These are phyloP conservation scores for Andrena camellia DNA, from an alignment of 2,888 invertebrate species.

Conservation along the genomic window DNA sequence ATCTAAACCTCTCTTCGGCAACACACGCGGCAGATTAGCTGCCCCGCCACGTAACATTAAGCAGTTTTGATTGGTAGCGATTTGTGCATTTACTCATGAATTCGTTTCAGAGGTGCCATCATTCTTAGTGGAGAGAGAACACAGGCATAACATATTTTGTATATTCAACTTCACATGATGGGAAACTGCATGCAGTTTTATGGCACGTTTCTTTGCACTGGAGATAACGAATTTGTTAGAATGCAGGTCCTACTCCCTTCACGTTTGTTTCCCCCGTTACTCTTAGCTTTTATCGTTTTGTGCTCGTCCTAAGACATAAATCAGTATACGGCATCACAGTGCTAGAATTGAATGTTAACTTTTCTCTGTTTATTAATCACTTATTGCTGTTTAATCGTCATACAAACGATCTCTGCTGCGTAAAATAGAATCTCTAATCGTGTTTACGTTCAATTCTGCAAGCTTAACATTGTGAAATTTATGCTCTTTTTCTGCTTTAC, in stretches of 20 bases:
- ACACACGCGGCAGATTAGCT: constrained; percentile 54
- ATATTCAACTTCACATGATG: constrained; percentile 50
- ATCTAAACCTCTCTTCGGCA: constrained; percentile 48
- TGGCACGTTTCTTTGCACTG: constrained; percentile 57
- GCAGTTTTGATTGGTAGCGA: constrained; percentile 43
- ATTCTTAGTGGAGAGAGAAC: constrained; percentile 48
- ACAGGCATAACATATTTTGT: constrained; percentile 48
- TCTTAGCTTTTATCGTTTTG: background rate
- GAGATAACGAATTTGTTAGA: constrained; percentile 44
- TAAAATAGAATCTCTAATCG: background rate
- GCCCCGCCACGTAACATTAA: constrained; percentile 52
- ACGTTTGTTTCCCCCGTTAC: background rate
- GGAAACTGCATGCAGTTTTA: constrained; percentile 65
- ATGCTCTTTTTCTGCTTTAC: constrained; percentile 35
- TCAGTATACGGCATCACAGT: background rate
- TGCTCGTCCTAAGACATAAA: background rate
- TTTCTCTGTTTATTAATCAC: background rate
- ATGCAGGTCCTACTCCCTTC: constrained; percentile 36
- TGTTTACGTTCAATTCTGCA: background rate
- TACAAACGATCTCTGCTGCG: background rate
- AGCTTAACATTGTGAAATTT: constrained; percentile 10
- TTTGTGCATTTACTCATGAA: constrained; percentile 58
- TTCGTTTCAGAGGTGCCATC: constrained; percentile 68
- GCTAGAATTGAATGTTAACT: background rate
- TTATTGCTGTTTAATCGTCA: background rate